Evolutionary conservation across 2,113 vertebrate genomes (phyloP), one percentile per base, ranked within the genome.

Genomic region (Nothoprocta perdicaria): DNA sequence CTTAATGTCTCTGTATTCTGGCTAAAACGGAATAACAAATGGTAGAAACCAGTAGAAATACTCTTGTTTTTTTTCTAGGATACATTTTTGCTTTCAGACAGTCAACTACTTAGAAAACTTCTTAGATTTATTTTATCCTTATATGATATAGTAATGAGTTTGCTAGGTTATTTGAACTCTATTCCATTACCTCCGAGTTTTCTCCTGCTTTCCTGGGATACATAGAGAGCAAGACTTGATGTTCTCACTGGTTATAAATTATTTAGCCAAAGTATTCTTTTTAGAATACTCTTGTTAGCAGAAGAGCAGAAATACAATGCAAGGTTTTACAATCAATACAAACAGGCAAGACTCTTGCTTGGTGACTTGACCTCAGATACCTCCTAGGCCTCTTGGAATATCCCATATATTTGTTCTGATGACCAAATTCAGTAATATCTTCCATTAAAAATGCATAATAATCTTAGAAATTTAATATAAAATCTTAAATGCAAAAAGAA

Each of bases 241-340:
- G 76, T 86, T 73, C 38, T 46, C 53, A 43, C 11, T 15, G 40
- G 43, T 68, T 78, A 60, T 89, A n/a, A 84, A 93, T 86, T 76
- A 81, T 94, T 92, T 82, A 94, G 81, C 55, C 82, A 45, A 93
- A 90, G 11, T 22, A 73, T 73, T 88, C n/a, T 82, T 93, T 86
- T 67, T 31, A 57, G 53, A 57, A 27, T 57, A 57, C 27, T 57
- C 27, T 57, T 31, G 9, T 16, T 57, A 17, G 53, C 53, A 80
- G 88, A 82, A 74, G 62, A 67, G 84, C 75, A 90, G 82, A 77
- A 76, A 83, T 31, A 61, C 43, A 84, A 52, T 13, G 33, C 83
- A 50, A 40, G 84, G 90, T 78, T 60, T 79, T 53, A 73, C 33
- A 2, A 52, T 82, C 79, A 76, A 72, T 48, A 66, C 53, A 87